A percentile compares a stretch with the other conserved stretches of the same genome.
Evolutionary conservation across 1,140 invertebrate genomes (phyloP).

Genomic region (Chlorops oryzae): DNA sequence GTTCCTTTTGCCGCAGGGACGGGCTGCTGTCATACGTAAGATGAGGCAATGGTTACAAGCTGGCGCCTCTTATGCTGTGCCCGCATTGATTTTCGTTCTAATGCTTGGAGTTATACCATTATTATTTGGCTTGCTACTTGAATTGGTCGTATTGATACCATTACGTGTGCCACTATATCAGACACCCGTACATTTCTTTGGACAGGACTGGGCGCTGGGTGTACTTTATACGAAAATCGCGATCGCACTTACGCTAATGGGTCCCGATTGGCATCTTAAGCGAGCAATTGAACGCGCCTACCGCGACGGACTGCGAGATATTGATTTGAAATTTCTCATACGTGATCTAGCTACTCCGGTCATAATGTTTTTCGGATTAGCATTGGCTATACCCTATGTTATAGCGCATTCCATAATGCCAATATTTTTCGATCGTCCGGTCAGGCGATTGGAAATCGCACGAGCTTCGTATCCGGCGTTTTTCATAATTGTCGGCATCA

Average conservation of each 20-base stretch:
- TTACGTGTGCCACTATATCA: constrained; percentile 88
- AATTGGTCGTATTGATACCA: constrained; percentile 87
- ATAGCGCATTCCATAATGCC: constrained; percentile 79
- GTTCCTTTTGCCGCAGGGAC: constrained; percentile 83
- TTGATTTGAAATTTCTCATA: constrained; percentile 84
- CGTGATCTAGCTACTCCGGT: constrained; percentile 81
- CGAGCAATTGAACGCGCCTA: constrained; percentile 85
- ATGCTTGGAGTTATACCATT: constrained; percentile 91
- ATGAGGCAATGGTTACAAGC: constrained; percentile 68
- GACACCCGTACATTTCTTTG: constrained; percentile 91
- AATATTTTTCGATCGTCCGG: constrained; percentile 65
- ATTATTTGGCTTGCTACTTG: constrained; percentile 84
- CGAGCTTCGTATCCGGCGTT: constrained; percentile 89
- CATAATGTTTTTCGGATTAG: constrained; percentile 78
- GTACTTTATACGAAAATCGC: constrained; percentile 97
- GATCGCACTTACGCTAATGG: constrained; percentile 95
- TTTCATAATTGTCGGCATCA: constrained; percentile 63
- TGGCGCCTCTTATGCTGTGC: constrained; percentile 62
- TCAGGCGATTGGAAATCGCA: constrained; percentile 69
- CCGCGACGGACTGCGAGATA: constrained; percentile 84
- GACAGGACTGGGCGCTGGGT: constrained; percentile 95
- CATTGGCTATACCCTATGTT: constrained; percentile 84
- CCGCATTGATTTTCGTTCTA: constrained; percentile 56
- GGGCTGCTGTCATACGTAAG: constrained; percentile 66
- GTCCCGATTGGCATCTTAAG: constrained; percentile 90